A percentile compares a stretch with the other conserved stretches of the same genome.
Conservation (phyloP, 2,113 vertebrate genomes). For the Trichechus manatus region DNA sequence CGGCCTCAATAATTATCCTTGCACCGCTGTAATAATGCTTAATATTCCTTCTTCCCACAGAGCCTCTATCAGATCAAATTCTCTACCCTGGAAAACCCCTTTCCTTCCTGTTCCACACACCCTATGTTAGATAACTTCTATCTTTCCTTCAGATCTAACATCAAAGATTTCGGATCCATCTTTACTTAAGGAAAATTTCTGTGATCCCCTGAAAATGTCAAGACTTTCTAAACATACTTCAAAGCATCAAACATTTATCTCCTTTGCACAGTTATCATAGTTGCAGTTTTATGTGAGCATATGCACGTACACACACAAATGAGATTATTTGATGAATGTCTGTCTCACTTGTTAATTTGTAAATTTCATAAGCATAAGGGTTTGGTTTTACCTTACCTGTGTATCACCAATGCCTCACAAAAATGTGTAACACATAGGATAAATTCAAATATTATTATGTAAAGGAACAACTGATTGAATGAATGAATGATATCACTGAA, state of each 20-base stretch:
- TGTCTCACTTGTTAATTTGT: background rate
- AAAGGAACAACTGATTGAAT: background rate
- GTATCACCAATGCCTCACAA: background rate
- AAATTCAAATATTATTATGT: background rate
- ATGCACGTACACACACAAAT: background rate
- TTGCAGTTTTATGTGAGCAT: background rate
- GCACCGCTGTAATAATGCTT: background rate
- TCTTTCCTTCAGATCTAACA: background rate
- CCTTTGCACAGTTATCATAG: background rate
- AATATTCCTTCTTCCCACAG: background rate
- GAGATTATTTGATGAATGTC: background rate
- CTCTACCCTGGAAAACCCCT: background rate
- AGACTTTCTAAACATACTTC: background rate
- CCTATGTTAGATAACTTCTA: background rate
- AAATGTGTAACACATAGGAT: background rate
- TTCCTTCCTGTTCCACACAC: rapidly evolving
- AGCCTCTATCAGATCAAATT: background rate
- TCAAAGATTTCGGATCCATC: background rate
- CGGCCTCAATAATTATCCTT: background rate
- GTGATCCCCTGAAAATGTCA: background rate
- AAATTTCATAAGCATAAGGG: background rate
- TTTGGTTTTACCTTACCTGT: background rate
- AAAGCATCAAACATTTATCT: background rate
- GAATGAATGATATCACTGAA: background rate
- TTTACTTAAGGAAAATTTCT: background rate